phyloP scores from a whole-genome alignment of 2,797 vertebrate species.

The Coluber constrictor region DNA sequence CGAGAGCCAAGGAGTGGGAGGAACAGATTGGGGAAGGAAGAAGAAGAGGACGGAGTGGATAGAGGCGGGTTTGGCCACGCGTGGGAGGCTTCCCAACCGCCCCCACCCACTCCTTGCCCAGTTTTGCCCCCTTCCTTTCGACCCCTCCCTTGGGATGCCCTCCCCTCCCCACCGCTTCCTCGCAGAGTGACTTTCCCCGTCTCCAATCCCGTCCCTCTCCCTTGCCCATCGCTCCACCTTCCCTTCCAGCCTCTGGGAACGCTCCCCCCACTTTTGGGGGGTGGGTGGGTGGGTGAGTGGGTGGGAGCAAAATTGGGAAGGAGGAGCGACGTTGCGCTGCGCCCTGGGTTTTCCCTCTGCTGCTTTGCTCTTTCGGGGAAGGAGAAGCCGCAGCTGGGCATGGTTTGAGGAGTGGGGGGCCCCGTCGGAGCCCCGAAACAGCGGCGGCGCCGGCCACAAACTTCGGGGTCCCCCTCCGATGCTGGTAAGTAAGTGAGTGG shows the following conservation, averaged over 20 bases:
- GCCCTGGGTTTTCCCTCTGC: background rate
- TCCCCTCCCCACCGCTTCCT: background rate
- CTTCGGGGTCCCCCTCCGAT: constrained; percentile 13
- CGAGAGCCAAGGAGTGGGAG: background rate
- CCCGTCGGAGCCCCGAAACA: background rate
- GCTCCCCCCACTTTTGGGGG: background rate
- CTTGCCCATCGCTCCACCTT: background rate
- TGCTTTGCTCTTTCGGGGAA: background rate
- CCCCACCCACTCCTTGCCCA: background rate
- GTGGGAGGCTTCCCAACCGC: background rate
- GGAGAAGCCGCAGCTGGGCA: constrained; percentile 5
- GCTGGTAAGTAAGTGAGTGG: constrained; percentile 57
- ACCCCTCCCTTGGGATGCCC: background rate
- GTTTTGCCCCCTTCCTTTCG: background rate
- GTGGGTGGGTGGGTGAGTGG: fast-evolving
- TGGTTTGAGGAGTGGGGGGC: background rate
- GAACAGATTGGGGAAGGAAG: background rate
- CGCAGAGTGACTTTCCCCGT: constrained; percentile 38
- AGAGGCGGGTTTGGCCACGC: background rate
- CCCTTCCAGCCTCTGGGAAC: constrained; percentile 25
- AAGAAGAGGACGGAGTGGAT: background rate
- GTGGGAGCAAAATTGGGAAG: constrained; percentile 43
- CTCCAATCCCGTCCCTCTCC: constrained; percentile 48
- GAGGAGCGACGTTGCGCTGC: constrained; percentile 36
- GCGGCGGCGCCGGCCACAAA: constrained; percentile 4